Base-by-base conservation (phyloP, 2,888 invertebrate species). In the Orgyia antiqua region DNA sequence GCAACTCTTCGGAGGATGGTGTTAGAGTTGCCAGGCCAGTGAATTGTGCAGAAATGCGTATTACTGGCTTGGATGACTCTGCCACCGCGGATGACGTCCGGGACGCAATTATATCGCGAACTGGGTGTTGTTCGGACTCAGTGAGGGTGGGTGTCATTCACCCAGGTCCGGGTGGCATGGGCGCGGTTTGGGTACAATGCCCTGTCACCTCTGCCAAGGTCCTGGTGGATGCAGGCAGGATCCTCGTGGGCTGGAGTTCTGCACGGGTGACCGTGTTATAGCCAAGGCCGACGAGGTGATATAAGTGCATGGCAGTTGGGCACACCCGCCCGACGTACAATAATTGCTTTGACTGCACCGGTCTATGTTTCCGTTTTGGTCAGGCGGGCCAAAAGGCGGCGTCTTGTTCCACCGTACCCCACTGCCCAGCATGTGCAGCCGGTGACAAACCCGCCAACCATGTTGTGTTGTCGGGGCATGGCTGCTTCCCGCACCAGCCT, bases 381-480 rank as follows among this genome's bases (percentile, higher is more conserved):
- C 13, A 25, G 25, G 11, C 25, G 4, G 25, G 25, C 3, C 23
- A 23, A 3, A 3, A 10, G 23, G 10, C 10, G 23, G 23, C 23
- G 10, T 4, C 10, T 4, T 24, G 23, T 8, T 10, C 23, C 8
- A 9, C 11, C 5, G 10, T 6, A 3, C 23, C 23, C 8, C 23
- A 24, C 23, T 24, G 23, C 23, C 23, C 23, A 2, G 20, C 20
- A 9, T 24, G 23, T 24, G 11, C n/a, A 28, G 17, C 10, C n/a
- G 9, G n/a, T n/a, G n/a, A n/a, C n/a, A n/a, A n/a, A n/a, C 20
- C 20, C 9, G 20, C 20, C 8, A 20, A 20, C 9, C 20, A 20
- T 9, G 4, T 4, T 9, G 9, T 20, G 20, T n/a, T n/a, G 8
- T n/a, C n/a, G 6, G 20, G 2, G 20, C 9, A n/a, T 4, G n/a